Evolutionary conservation across 2,888 invertebrate species (phyloP).

Genomic region (Diachrysia chrysitis): DNA sequence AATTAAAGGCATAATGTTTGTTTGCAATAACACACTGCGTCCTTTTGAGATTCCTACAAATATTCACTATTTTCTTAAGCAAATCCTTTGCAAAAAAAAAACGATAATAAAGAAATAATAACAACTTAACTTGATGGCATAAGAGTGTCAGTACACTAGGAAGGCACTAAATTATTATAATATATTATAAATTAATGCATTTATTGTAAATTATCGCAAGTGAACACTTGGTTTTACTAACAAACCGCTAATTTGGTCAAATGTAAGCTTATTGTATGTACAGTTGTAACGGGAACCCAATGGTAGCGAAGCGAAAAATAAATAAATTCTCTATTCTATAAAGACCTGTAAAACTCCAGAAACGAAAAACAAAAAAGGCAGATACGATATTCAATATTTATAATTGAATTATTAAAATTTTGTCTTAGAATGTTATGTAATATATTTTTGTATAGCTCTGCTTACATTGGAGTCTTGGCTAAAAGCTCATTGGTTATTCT

Average conservation of each 20-base stretch:
- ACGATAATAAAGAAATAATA: constrained; percentile 5
- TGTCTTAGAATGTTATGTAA: not conserved
- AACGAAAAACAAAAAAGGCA: not conserved
- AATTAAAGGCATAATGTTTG: no score
- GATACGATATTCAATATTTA: not conserved
- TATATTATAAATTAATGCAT: constrained; percentile 78
- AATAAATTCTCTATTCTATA: not conserved
- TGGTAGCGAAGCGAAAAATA: constrained; percentile 19
- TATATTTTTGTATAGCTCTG: constrained; percentile 5
- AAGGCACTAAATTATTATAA: constrained; percentile 71
- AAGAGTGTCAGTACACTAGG: constrained; percentile 58
- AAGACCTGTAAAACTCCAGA: not conserved
- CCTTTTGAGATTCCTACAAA: no score
- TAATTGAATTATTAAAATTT: not conserved
- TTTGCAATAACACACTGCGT: not conserved
- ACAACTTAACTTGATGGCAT: constrained; percentile 10
- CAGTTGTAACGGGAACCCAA: constrained; percentile 13
- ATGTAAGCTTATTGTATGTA: constrained; percentile 38
- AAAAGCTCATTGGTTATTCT: constrained; percentile 8
- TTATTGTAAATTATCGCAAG: constrained; percentile 77
- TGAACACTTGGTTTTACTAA: constrained; percentile 65
- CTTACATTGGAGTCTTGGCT: constrained; percentile 22
- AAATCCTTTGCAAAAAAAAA: constrained; percentile 12
- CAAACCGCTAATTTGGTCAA: constrained; percentile 28
- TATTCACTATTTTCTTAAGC: no score